These are phyloP conservation scores for Butorides virescens DNA, from an alignment of 2,113 vertebrate genomes.

Conservation along the genomic window DNA sequence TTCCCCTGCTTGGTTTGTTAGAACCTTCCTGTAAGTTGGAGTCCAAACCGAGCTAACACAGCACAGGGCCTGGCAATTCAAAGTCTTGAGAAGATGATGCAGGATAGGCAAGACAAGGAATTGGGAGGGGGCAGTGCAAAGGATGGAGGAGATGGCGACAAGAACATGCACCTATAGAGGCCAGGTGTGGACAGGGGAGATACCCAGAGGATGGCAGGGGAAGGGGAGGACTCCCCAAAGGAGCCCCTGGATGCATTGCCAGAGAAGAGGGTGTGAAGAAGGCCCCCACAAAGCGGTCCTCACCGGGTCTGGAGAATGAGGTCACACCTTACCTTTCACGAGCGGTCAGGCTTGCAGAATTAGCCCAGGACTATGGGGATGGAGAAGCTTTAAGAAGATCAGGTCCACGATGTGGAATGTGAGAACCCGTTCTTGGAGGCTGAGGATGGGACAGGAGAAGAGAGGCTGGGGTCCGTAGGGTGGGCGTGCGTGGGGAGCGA, in stretches of 20 bases:
- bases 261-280: neutral
- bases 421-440: neutral
- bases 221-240: neutral
- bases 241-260: neutral
- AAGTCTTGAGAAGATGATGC: neutral
- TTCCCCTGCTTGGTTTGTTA: neutral
- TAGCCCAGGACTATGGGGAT: neutral
- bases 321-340: neutral
- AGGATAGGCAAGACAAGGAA: neutral
- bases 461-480: neutral
- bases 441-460: neutral
- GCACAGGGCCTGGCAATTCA: no score
- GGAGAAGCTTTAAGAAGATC: neutral
- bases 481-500: neutral
- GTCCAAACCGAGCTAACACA: neutral
- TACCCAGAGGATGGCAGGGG: neutral
- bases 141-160: neutral
- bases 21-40: neutral
- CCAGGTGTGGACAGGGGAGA: neutral
- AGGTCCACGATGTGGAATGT: no score
- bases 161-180: neutral
- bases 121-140: neutral
- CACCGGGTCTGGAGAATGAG: neutral
- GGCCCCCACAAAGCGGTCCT: accelerated
- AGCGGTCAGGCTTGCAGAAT: neutral